Percentiles rank a stretch among this genome's conserved stretches.
These are phyloP conservation scores for Ectemnius cavifrons DNA, from an alignment of 2,888 invertebrate genomes.

Conservation along the genomic window DNA sequence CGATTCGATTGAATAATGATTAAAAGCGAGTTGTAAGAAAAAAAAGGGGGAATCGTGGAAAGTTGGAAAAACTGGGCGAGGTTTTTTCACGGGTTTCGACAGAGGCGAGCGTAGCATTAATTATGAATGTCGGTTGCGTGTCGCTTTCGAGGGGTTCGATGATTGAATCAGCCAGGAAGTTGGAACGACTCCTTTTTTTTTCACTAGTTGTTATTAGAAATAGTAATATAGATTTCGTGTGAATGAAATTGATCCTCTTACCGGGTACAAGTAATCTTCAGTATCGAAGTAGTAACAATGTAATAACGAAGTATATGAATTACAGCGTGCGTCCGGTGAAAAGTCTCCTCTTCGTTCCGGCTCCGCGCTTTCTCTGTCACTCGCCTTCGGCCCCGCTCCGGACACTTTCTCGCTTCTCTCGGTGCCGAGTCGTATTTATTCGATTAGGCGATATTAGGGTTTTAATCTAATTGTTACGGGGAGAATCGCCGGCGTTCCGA, in stretches of 20 bases:
- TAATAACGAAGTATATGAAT: background rate
- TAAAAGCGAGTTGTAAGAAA: too few species aligned
- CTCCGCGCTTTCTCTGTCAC: constrained; percentile 7
- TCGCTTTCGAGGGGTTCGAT: background rate
- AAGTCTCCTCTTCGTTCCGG: background rate
- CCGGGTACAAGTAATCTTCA: background rate
- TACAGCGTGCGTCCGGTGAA: background rate
- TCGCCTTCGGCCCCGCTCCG: constrained; percentile 20
- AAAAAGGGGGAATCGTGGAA: background rate
- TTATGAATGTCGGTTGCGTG: constrained; percentile 6
- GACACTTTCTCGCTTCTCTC: background rate
- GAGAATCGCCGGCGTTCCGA: too few species aligned
- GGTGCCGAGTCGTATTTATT: constrained; percentile 47
- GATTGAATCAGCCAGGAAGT: background rate
- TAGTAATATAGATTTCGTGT: too few species aligned
- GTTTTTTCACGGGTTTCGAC: background rate
- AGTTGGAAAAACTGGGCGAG: background rate
- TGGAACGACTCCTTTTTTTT: background rate
- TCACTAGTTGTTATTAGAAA: too few species aligned
- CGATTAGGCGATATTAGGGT: constrained; percentile 67
- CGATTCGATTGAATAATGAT: too few species aligned
- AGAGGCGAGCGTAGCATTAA: background rate
- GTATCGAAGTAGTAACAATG: background rate
- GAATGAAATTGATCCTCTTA: background rate
- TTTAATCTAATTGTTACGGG: constrained; percentile 62